These are phyloP conservation scores for Stegastes partitus DNA, from an alignment of 2,113 vertebrate genomes.

Conservation along the genomic window DNA sequence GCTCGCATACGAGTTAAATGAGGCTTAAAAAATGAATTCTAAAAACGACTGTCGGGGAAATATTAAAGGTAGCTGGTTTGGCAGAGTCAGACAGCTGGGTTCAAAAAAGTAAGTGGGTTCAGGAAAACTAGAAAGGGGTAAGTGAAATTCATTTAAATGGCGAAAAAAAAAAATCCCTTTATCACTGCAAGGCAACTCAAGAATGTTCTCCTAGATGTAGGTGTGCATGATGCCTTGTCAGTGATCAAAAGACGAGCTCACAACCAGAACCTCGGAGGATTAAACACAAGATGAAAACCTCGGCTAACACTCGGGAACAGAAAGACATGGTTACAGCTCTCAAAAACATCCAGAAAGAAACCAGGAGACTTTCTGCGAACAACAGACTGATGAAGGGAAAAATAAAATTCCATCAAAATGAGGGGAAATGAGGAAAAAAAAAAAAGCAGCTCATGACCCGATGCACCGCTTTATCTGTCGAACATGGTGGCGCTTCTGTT, in stretches of 20 bases:
- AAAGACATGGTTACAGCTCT: no score
- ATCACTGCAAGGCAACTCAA: neutral
- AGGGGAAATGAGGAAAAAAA: no score
- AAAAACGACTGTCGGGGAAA: neutral
- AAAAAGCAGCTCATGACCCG: neutral
- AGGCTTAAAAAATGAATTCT: neutral
- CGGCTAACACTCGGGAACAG: no score
- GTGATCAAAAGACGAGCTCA: neutral
- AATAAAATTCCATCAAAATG: neutral
- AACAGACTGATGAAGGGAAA: constrained; percentile 3
- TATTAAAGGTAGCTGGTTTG: no score
- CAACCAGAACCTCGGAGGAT: neutral
- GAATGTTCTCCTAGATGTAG: neutral
- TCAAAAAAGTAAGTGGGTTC: neutral
- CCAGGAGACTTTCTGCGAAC: neutral
- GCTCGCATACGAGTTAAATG: neutral
- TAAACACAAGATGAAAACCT: neutral
- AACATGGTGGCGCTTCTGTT: constrained; percentile 11
- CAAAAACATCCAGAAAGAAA: no score
- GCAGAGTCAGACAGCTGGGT: neutral
- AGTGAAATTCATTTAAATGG: neutral
- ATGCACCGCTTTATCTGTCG: neutral
- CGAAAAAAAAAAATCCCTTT: neutral
- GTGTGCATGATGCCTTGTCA: neutral
- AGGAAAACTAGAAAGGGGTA: neutral